Conservation (phyloP, 1,140 invertebrate genomes). For the Heterodera carotae region DNA sequence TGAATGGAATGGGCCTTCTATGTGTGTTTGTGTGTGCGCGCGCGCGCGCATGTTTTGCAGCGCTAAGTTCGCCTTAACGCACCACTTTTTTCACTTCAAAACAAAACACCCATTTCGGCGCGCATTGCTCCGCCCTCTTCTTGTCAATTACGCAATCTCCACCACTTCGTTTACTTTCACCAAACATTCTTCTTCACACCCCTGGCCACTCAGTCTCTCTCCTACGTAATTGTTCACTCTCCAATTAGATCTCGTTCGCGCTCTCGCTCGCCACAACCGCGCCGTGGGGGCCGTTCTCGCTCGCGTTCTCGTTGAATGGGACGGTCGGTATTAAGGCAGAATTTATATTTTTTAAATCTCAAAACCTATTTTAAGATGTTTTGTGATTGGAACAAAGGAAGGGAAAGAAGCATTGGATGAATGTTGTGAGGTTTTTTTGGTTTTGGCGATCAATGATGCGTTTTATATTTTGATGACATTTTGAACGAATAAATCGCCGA, state of each 20-base stretch:
- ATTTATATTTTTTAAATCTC: too few relatives aligned
- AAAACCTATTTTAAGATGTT: too few relatives aligned
- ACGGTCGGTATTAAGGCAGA: too few relatives aligned
- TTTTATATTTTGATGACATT: too few relatives aligned
- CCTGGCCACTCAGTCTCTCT: too few relatives aligned
- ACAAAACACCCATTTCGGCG: neutral
- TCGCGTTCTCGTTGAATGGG: slow-evolving; percentile 32
- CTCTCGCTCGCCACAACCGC: slow-evolving; percentile 36
- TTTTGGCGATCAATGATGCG: too few relatives aligned
- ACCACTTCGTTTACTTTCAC: slow-evolving; percentile 9
- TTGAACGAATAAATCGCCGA: too few relatives aligned
- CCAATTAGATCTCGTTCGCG: slow-evolving; percentile 28
- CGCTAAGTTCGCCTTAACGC: neutral
- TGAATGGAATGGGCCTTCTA: too few relatives aligned
- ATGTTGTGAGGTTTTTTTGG: too few relatives aligned
- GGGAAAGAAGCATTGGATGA: too few relatives aligned
- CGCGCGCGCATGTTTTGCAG: neutral
- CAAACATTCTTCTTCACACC: neutral
- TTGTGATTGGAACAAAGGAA: too few relatives aligned
- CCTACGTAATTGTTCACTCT: neutral
- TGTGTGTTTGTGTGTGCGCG: neutral
- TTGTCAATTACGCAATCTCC: neutral
- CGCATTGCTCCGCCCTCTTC: neutral
- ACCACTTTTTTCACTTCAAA: neutral
- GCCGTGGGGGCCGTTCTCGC: slow-evolving; percentile 37